Evolutionary conservation across 2,888 invertebrate species (phyloP).

Genomic region (Ennomos fuscantarius): DNA sequence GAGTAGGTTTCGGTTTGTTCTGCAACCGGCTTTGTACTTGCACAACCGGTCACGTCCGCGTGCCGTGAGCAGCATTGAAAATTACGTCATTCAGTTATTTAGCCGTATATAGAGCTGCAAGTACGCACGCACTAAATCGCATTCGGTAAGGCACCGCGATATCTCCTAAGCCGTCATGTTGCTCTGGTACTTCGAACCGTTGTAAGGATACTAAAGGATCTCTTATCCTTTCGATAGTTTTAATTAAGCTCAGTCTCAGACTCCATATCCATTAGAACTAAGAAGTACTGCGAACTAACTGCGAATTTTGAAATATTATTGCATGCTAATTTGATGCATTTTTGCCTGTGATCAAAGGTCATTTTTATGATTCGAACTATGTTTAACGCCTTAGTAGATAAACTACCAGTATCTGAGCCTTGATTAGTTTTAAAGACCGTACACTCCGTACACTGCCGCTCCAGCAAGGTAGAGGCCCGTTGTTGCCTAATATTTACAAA

Average conservation of each 20-base stretch:
- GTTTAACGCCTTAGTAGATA: too few relatives aligned
- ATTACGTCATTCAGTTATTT: conserved; percentile 79
- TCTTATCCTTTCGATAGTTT: conserved; percentile 19
- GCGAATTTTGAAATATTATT: too few relatives aligned
- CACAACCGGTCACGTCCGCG: conserved; percentile 72
- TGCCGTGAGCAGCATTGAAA: conserved; percentile 73
- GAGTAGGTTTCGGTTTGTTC: conserved; percentile 55
- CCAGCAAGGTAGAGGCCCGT: neutral
- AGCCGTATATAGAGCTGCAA: conserved; percentile 73
- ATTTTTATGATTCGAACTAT: too few relatives aligned
- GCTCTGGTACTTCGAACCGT: conserved; percentile 68
- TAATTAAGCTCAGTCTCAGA: too few relatives aligned
- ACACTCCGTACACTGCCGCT: too few relatives aligned
- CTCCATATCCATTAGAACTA: too few relatives aligned
- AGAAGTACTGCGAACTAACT: too few relatives aligned
- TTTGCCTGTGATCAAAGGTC: too few relatives aligned
- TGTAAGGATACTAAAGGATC: conserved; percentile 71
- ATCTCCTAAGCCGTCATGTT: conserved; percentile 59
- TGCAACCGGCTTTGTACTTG: conserved; percentile 70
- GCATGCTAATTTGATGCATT: too few relatives aligned
- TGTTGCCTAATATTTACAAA: conserved; percentile 13
- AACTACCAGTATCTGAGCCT: too few relatives aligned
- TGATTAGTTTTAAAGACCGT: too few relatives aligned
- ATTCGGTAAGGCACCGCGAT: conserved; percentile 64
- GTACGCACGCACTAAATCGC: conserved; percentile 61